Base-by-base conservation (phyloP, 2,888 invertebrate species). In the Punctoribates punctum region DNA sequence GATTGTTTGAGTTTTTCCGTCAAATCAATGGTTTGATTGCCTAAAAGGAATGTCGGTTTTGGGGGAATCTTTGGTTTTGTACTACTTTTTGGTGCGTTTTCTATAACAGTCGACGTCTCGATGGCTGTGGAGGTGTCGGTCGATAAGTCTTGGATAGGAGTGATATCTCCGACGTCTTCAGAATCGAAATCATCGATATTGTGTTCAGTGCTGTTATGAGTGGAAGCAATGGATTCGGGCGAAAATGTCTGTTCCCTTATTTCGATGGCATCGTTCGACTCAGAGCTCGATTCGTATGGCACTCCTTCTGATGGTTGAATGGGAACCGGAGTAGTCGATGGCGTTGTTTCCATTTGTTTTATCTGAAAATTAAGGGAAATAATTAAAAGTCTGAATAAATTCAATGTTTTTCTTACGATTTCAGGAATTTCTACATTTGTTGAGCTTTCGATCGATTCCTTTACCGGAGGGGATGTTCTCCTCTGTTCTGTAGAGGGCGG, bases 71-170 rank as follows among this genome's bases (percentile, higher is more conserved):
- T 34, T 23, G 73, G 73, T n/a, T 60, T 57, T 20, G 23, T 6
- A 70, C 70, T 23, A 20, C 57, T 17, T 29, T 57, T 57, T 8
- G n/a, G 13, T 17, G 54, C 9, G 20, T 42, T 73, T 38, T 73
- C 73, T 9, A 60, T 75, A 4, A 74, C 76, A 57, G 72, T 78
- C 8, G 70, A 62, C 2, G 62, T 25, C 20, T 78, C 78, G 46
- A 74, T n/a, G 25, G 73, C 74, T 23, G 77, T 77, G 11, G 77
- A 77, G 4, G 77, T 76, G 42, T 77, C 77, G 2, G 78, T 77
- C 8, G 74, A 74, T 25, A 57, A 78, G 34, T 78, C 78, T 9
- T 77, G 77, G 9, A 78, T 46, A 1, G 78, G 78, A 17, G 78
- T 78, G 8, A 48, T n/a, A 34, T 76, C 76, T 67, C 77, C 67